Evolutionary conservation across 2,888 invertebrate species (phyloP).

Genomic region (Orthonychiurus folsomi): DNA sequence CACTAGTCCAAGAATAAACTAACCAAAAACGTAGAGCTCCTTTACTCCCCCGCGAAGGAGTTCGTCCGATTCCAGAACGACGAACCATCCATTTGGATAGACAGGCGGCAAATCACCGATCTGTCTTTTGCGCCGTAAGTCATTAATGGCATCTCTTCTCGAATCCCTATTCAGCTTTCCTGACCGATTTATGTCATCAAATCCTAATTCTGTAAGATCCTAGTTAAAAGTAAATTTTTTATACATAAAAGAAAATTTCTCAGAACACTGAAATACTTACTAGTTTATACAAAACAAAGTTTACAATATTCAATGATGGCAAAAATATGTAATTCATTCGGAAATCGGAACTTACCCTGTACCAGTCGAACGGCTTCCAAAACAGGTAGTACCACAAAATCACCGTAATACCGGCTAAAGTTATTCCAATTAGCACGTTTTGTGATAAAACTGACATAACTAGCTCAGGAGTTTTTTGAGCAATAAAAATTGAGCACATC

Average conservation of each 20-base stretch:
- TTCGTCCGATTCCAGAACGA: slow-evolving; percentile 59
- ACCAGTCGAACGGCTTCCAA: slow-evolving; percentile 38
- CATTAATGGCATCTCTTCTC: slow-evolving; percentile 39
- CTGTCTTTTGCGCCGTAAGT: slow-evolving; percentile 50
- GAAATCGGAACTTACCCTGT: slow-evolving; percentile 30
- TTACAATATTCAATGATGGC: not conserved
- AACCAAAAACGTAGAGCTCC: slow-evolving; percentile 59
- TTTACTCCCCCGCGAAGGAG: slow-evolving; percentile 52
- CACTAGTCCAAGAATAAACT: not conserved
- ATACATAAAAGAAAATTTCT: not conserved
- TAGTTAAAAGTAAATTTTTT: slow-evolving; percentile 11
- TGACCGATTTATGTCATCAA: slow-evolving; percentile 24
- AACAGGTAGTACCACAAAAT: slow-evolving; percentile 32
- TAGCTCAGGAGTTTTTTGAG: too few relatives aligned
- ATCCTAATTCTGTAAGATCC: slow-evolving; percentile 40
- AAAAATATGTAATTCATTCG: slow-evolving; percentile 8
- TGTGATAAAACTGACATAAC: too few relatives aligned
- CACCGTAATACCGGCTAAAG: slow-evolving; percentile 1
- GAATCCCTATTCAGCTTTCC: slow-evolving; percentile 16
- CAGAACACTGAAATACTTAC: not conserved
- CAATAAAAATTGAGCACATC: too few relatives aligned
- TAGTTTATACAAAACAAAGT: too few relatives aligned
- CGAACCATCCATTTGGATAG: slow-evolving; percentile 85
- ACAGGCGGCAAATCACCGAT: slow-evolving; percentile 67
- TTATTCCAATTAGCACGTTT: not conserved